Percentiles rank a stretch among this genome's conserved stretches.
These are phyloP conservation scores for Zalophus californianus DNA, from an alignment of 2,797 vertebrate species.

Conservation along the genomic window DNA sequence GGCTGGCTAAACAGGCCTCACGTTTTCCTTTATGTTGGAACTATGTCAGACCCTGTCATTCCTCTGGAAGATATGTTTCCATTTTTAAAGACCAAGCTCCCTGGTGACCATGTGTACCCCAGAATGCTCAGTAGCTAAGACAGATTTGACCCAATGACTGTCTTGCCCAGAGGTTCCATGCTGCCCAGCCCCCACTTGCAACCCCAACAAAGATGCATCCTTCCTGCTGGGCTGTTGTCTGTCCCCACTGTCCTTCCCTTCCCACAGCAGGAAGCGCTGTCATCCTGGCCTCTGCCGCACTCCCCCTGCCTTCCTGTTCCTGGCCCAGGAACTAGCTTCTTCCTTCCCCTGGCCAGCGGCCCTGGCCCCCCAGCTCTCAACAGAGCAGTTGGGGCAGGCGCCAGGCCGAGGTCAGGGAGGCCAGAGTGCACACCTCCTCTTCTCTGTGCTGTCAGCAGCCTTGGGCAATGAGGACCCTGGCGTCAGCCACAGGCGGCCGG, in stretches of 20 bases:
- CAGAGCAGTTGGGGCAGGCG: constrained; percentile 83
- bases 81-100: neutral
- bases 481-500: neutral
- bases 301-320: constrained; percentile 88
- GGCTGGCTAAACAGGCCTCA: neutral
- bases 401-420: constrained; percentile 88
- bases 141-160: neutral
- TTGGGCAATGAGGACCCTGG: neutral
- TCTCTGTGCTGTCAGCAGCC: constrained; percentile 88
- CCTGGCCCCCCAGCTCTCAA: constrained; percentile 84
- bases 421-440: constrained; percentile 90
- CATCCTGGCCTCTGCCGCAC: constrained; percentile 86
- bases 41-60: neutral
- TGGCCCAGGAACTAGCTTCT: constrained; percentile 89
- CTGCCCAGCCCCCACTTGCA: constrained; percentile 61
- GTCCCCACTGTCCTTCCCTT: constrained; percentile 84
- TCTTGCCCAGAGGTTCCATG: neutral
- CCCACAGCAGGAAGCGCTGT: constrained; percentile 88
- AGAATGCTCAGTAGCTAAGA: neutral
- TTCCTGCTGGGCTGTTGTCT: constrained; percentile 80
- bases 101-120: neutral
- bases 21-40: neutral
- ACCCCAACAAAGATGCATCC: constrained; percentile 61
- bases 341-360: constrained; percentile 84
- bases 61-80: constrained; percentile 6